phyloP scores from a whole-genome alignment of 2,113 vertebrate genomes.

The Oncorhynchus clarkii region DNA sequence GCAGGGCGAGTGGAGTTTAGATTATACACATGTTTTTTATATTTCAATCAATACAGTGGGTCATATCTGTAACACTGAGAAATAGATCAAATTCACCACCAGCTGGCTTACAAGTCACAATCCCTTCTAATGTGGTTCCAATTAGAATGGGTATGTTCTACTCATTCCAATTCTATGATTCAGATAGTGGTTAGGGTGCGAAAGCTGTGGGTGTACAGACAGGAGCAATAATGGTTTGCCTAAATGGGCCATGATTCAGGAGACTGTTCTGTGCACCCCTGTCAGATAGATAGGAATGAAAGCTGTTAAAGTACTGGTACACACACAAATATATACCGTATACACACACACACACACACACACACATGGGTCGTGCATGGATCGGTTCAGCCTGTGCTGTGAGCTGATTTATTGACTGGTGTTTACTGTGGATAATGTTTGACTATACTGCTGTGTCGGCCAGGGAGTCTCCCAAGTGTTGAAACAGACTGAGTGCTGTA shows the following conservation, averaged over 20 bases:
- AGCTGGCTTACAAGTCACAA: background rate
- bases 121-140: background rate
- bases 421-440: slow-evolving; percentile 47
- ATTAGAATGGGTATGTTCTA: background rate
- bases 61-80: slow-evolving; percentile 4
- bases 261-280: too few relatives aligned
- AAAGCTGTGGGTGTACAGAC: slow-evolving; percentile 5
- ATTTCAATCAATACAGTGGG: background rate
- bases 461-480: slow-evolving; percentile 47
- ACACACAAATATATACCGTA: too few relatives aligned
- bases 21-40: slow-evolving; percentile 1
- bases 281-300: too few relatives aligned
- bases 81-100: slow-evolving; percentile 11
- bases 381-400: slow-evolving; percentile 40
- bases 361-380: background rate
- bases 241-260: background rate
- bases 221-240: background rate
- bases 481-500: slow-evolving; percentile 38
- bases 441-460: slow-evolving; percentile 53
- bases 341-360: too few relatives aligned
- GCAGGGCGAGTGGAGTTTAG: background rate
- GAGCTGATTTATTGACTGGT: slow-evolving; percentile 1
- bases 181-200: slow-evolving; percentile 1
- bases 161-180: slow-evolving; percentile 18
- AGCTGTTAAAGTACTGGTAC: too few relatives aligned